Evolutionary conservation across 2,113 vertebrate genomes (phyloP).

Genomic region (Pontoporia blainvillei): DNA sequence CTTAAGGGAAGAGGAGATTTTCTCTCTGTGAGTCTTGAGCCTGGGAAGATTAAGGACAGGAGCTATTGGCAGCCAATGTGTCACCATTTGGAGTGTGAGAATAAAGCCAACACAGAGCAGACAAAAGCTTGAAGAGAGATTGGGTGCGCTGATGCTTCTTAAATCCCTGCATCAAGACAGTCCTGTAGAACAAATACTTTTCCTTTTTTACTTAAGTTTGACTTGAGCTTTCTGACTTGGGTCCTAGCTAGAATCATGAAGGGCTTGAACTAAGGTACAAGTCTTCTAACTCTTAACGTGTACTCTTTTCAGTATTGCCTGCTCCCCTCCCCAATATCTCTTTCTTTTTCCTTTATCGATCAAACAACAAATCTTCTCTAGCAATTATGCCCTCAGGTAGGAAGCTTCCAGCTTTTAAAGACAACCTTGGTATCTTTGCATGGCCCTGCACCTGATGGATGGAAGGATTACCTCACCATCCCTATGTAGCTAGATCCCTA

Average conservation of each 20-base stretch:
- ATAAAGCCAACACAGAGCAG: too few species aligned
- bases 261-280: neutral
- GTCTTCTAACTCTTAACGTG: neutral
- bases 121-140: neutral
- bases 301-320: neutral
- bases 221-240: neutral
- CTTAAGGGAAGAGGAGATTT: neutral
- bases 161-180: neutral
- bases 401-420: neutral
- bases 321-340: neutral
- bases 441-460: neutral
- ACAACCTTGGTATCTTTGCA: neutral
- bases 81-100: neutral
- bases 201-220: neutral
- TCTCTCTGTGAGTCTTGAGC: neutral
- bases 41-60: neutral
- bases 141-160: neutral
- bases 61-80: accelerated
- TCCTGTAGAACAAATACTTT: neutral
- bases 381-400: neutral
- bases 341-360: neutral
- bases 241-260: neutral
- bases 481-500: neutral
- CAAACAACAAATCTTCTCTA: neutral
- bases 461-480: neutral